Conservation (phyloP, 2,888 invertebrate genomes). For the Xylocampa areola region DNA sequence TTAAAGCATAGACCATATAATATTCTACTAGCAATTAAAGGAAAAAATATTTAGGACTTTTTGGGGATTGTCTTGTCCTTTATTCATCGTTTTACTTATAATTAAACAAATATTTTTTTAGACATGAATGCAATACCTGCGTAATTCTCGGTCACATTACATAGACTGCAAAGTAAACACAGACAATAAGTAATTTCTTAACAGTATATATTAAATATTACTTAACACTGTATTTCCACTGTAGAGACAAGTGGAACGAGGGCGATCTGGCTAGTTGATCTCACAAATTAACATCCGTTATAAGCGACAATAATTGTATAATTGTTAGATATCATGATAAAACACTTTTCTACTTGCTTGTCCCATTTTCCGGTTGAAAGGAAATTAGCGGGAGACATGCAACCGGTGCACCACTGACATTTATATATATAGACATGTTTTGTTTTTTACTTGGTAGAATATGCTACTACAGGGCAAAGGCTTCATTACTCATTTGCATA, state of each 20-base stretch:
- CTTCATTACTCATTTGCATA: too few species aligned
- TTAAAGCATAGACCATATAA: too few species aligned
- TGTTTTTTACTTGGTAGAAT: too few species aligned
- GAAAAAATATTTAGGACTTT: too few species aligned
- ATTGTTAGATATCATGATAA: constrained; percentile 35
- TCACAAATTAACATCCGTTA: constrained; percentile 60
- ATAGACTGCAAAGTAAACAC: constrained; percentile 30
- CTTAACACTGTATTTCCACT: constrained; percentile 61
- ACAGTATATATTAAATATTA: constrained; percentile 56
- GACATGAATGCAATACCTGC: constrained; percentile 18
- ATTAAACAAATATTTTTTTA: constrained; percentile 13
- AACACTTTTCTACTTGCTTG: constrained; percentile 44
- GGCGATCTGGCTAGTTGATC: constrained; percentile 64
- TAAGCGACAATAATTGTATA: constrained; percentile 57
- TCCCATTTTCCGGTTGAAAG: constrained; percentile 24
- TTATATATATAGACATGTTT: too few species aligned
- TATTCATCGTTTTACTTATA: too few species aligned
- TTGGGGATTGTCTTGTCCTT: too few species aligned
- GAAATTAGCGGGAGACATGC: constrained; percentile 2
- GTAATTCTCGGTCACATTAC: constrained; percentile 24
- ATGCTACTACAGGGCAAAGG: too few species aligned
- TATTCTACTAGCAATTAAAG: too few species aligned
- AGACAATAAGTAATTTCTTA: constrained; percentile 49
- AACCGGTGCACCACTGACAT: neutral
- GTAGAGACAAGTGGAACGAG: constrained; percentile 61